These are phyloP conservation scores for Melangyna quadrimaculata DNA, from an alignment of 2,888 invertebrate species.

Conservation along the genomic window DNA sequence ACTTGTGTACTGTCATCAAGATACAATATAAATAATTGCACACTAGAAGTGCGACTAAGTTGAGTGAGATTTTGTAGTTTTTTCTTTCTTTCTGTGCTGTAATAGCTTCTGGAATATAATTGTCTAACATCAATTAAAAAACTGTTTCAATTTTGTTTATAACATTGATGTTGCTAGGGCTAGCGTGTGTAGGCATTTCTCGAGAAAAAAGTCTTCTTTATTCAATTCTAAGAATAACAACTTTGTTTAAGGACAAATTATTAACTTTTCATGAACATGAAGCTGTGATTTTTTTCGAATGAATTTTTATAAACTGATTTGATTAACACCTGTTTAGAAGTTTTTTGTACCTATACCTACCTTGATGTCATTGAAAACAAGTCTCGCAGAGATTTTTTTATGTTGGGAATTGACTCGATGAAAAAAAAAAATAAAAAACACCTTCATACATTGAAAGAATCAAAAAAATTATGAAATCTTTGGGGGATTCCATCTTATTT, in stretches of 20 bases:
- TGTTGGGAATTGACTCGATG: background rate
- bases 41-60: slow-evolving; percentile 5
- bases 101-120: slow-evolving; percentile 25
- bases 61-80: background rate
- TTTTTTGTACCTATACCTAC: background rate
- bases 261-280: background rate
- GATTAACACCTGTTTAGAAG: background rate
- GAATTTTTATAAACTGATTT: background rate
- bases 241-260: background rate
- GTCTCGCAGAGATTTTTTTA: background rate
- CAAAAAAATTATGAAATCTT: slow-evolving; percentile 2
- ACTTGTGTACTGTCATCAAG: slow-evolving; percentile 8
- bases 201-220: background rate
- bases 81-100: background rate
- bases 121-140: slow-evolving; percentile 29
- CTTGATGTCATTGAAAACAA: background rate
- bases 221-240: background rate
- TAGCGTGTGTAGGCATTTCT: background rate
- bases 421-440: background rate
- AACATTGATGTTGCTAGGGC: background rate
- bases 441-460: background rate
- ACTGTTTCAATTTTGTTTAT: background rate
- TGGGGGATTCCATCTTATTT: slow-evolving; percentile 13
- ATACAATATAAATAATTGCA: slow-evolving; percentile 2
- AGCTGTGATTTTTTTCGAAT: background rate